Evolutionary conservation across 2,888 invertebrate species (phyloP).

Genomic region (Busseola fusca): DNA sequence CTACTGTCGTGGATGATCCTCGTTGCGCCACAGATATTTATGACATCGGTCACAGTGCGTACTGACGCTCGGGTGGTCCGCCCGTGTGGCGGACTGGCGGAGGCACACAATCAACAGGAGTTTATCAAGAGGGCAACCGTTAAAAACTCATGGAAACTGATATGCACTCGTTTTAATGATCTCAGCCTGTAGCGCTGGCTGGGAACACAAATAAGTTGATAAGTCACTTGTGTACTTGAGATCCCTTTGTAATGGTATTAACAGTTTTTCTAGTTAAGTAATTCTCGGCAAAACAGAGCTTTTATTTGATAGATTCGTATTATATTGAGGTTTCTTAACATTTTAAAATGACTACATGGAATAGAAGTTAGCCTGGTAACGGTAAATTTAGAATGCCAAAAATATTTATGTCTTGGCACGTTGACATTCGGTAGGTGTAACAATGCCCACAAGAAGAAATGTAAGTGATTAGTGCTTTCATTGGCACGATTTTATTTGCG

Average conservation of each 20-base stretch:
- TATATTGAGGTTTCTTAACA: background rate
- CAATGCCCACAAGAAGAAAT: constrained; percentile 64
- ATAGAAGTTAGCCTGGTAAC: constrained; percentile 65
- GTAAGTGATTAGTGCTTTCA: constrained; percentile 67
- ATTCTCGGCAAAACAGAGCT: background rate
- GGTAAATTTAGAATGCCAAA: constrained; percentile 62
- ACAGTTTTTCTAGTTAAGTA: background rate
- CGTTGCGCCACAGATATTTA: constrained; percentile 84
- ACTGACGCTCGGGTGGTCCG: constrained; percentile 81
- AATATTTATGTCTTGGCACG: constrained; percentile 75
- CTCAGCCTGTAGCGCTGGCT: constrained; percentile 63
- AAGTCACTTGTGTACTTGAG: constrained; percentile 9
- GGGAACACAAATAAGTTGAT: constrained; percentile 50
- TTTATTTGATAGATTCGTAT: background rate
- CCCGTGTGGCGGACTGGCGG: constrained; percentile 71
- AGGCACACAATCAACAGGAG: constrained; percentile 72
- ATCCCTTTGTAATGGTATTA: background rate
- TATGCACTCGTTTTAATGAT: constrained; percentile 67
- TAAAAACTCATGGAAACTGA: constrained; percentile 77
- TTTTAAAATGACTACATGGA: constrained; percentile 20
- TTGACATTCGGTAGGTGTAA: constrained; percentile 64
- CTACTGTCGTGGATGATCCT: constrained; percentile 78
- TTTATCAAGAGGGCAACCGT: constrained; percentile 80
- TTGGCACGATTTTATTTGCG: constrained; percentile 72
- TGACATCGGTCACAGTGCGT: constrained; percentile 71